Conservation (phyloP, 1,140 invertebrate genomes). For the Spodoptera frugiperda region DNA sequence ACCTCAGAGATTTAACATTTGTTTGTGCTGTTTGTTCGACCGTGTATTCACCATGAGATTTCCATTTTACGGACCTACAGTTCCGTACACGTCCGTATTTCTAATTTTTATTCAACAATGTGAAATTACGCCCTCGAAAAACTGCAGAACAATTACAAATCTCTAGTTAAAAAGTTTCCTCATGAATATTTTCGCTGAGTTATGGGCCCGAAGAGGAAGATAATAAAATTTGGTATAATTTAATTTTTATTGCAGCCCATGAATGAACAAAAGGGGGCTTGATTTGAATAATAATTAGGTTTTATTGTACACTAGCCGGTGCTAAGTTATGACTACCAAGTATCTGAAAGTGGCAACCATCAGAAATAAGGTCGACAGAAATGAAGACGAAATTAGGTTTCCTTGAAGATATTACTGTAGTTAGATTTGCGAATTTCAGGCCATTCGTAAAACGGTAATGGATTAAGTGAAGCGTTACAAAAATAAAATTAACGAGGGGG, state of each 20-base stretch:
- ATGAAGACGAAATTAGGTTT: constrained; percentile 23
- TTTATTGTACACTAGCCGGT: constrained; percentile 54
- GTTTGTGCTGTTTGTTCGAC: too few relatives aligned
- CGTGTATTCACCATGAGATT: neutral
- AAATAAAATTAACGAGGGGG: constrained; percentile 81
- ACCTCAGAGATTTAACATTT: too few relatives aligned
- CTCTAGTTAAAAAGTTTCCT: constrained; percentile 70
- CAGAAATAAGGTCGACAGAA: neutral
- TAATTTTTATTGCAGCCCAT: constrained; percentile 72
- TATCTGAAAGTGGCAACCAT: neutral
- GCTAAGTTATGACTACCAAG: constrained; percentile 33
- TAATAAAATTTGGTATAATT: constrained; percentile 76
- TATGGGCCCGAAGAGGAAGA: constrained; percentile 71
- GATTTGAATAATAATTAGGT: constrained; percentile 71
- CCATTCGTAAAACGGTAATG: constrained; percentile 63
- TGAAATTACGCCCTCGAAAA: constrained; percentile 47
- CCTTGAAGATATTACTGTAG: constrained; percentile 7
- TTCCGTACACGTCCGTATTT: neutral
- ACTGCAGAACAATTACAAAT: constrained; percentile 62
- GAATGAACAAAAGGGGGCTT: constrained; percentile 67
- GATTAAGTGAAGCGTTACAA: constrained; percentile 71
- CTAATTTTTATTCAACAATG: constrained; percentile 47
- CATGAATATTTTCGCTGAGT: constrained; percentile 76
- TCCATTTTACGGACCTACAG: neutral
- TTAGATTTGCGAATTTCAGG: constrained; percentile 39